These are phyloP conservation scores for Eumerus sabulonum DNA, from an alignment of 2,888 invertebrate species.

Conservation along the genomic window DNA sequence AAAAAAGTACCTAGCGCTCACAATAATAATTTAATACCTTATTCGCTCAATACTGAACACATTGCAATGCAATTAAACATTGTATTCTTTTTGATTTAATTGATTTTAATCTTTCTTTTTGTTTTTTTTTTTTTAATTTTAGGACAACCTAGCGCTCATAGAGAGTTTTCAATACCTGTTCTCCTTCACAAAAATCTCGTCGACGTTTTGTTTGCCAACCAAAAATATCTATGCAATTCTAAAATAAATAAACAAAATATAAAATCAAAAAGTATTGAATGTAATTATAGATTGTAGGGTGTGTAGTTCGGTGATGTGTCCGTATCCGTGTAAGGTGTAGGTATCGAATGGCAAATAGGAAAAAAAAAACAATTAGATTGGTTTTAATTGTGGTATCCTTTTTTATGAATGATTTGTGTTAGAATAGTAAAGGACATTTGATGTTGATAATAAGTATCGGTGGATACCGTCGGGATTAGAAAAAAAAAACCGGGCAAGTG, in stretches of 20 bases:
- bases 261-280: constrained; percentile 46
- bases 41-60: constrained; percentile 48
- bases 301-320: neutral
- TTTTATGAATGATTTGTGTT: too few relatives aligned
- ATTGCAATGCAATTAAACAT: constrained; percentile 50
- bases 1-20: constrained; percentile 48
- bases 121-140: constrained; percentile 17
- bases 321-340: neutral
- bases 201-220: constrained; percentile 49
- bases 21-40: constrained; percentile 53
- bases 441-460: too few relatives aligned
- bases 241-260: constrained; percentile 62
- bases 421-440: too few relatives aligned
- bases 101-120: constrained; percentile 11
- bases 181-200: constrained; percentile 62
- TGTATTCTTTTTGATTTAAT: constrained; percentile 27
- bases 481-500: too few relatives aligned
- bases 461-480: too few relatives aligned
- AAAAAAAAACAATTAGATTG: neutral
- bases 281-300: constrained; percentile 6
- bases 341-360: neutral
- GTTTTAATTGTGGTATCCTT: too few relatives aligned
- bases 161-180: constrained; percentile 64
- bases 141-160: constrained; percentile 66
- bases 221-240: constrained; percentile 47